These are phyloP conservation scores for Margarornis squamiger DNA, from an alignment of 2,797 vertebrate species.

Conservation along the genomic window DNA sequence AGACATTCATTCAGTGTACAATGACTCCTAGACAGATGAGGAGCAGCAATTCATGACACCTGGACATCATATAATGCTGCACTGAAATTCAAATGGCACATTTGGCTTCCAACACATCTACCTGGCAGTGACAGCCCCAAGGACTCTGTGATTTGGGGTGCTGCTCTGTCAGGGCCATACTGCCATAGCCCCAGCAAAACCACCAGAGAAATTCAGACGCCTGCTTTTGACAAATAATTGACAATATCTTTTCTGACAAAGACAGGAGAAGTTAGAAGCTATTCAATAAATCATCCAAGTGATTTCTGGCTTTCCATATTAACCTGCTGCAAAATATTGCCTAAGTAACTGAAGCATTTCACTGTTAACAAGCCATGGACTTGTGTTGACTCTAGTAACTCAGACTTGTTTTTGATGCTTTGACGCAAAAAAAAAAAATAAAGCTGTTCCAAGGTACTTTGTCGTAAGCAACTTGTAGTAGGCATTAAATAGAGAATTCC, in stretches of 20 bases:
- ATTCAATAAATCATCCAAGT: neutral
- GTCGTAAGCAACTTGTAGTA: neutral
- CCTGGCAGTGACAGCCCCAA: neutral
- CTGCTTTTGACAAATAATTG: neutral
- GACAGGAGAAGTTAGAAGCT: neutral
- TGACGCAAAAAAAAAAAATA: neutral
- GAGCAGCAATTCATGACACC: neutral
- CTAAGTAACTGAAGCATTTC: neutral
- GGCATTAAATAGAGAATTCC: neutral
- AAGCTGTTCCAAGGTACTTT: neutral
- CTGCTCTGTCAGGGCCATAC: neutral
- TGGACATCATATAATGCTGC: rapidly evolving
- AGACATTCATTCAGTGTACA: rapidly evolving
- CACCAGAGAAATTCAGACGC: neutral
- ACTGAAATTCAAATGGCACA: rapidly evolving
- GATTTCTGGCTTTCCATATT: neutral
- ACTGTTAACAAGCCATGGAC: neutral
- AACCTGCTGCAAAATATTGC: neutral
- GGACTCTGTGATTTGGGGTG: neutral
- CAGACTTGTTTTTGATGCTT: neutral
- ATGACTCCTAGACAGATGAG: neutral
- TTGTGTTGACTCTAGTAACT: neutral
- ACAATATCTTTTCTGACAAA: neutral
- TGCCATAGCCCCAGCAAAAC: neutral
- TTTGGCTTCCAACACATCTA: neutral